These are phyloP conservation scores for Eutrigla gurnardus DNA, from an alignment of 2,797 vertebrate genomes.

Conservation along the genomic window DNA sequence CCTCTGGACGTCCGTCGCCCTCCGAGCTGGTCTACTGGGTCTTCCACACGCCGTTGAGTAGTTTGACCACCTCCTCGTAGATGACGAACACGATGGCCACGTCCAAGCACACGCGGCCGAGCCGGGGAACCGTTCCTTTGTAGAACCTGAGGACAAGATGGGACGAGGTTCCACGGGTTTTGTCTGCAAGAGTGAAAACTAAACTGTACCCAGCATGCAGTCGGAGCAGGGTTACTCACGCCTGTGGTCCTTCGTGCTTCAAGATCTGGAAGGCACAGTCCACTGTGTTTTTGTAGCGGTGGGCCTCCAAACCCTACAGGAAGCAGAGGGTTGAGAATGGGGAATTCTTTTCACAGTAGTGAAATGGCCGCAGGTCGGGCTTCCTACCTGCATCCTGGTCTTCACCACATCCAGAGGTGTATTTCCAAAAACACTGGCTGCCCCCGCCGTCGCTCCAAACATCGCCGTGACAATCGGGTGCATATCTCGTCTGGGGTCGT, in stretches of 20 bases:
- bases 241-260: conserved; percentile 86
- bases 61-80: conserved; percentile 85
- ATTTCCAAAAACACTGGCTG: conserved; percentile 89
- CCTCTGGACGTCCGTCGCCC: conserved; percentile 22
- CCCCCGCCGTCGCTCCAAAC: conserved; percentile 87
- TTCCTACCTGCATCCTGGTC: conserved; percentile 89
- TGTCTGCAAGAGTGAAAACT: not conserved
- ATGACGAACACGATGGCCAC: conserved; percentile 86
- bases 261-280: conserved; percentile 90
- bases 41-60: conserved; percentile 84
- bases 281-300: conserved; percentile 87
- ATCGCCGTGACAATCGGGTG: conserved; percentile 86
- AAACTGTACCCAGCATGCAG: too few relatives aligned
- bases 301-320: conserved; percentile 85
- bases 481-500: conserved; percentile 83
- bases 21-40: conserved; percentile 71
- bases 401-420: conserved; percentile 90
- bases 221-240: conserved; percentile 78
- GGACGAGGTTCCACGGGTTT: not conserved
- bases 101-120: conserved; percentile 82
- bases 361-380: not conserved
- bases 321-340: not conserved
- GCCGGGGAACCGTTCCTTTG: conserved; percentile 85
- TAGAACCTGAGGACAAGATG: conserved; percentile 77
- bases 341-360: not conserved